phyloP scores from a whole-genome alignment of 1,140 invertebrate species.

The Bombus picipes region DNA sequence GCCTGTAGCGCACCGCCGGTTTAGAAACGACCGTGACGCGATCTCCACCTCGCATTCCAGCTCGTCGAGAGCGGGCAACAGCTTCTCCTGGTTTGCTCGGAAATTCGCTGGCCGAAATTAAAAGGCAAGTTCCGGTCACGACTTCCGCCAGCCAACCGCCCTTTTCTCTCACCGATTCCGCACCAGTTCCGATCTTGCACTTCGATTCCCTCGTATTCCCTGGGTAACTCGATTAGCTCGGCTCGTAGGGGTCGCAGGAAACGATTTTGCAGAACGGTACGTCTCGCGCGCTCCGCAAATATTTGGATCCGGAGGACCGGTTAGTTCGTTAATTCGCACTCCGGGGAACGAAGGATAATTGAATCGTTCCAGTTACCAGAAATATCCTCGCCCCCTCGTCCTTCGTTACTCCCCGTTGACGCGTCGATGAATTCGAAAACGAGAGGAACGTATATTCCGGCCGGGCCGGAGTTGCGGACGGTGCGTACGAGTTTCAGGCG shows the following conservation, averaged over 20 bases:
- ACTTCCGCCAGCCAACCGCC: neutral
- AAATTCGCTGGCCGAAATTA: neutral
- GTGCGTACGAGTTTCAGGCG: no score
- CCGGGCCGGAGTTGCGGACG: no score
- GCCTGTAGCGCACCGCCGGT: no score
- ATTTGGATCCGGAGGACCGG: slow-evolving; percentile 13
- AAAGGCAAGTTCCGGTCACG: neutral
- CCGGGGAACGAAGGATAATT: slow-evolving; percentile 3
- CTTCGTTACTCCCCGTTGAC: neutral
- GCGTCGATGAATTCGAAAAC: neutral
- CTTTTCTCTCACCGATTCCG: neutral
- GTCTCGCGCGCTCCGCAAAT: neutral
- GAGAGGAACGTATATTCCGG: neutral
- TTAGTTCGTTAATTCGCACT: slow-evolving; percentile 13
- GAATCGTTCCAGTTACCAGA: slow-evolving; percentile 5
- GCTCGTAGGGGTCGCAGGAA: neutral
- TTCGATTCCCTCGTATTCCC: neutral
- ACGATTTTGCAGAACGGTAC: neutral
- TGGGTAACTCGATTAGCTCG: slow-evolving; percentile 1
- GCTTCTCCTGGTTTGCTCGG: neutral
- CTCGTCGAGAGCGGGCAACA: neutral
- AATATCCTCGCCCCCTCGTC: neutral
- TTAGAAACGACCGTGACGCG: neutral
- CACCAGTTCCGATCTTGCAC: neutral
- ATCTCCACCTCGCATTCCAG: neutral